A percentile compares a stretch with the other conserved stretches of the same genome.
Conservation (phyloP, 2,888 invertebrate genomes). For the Acanthosoma haemorrhoidale region DNA sequence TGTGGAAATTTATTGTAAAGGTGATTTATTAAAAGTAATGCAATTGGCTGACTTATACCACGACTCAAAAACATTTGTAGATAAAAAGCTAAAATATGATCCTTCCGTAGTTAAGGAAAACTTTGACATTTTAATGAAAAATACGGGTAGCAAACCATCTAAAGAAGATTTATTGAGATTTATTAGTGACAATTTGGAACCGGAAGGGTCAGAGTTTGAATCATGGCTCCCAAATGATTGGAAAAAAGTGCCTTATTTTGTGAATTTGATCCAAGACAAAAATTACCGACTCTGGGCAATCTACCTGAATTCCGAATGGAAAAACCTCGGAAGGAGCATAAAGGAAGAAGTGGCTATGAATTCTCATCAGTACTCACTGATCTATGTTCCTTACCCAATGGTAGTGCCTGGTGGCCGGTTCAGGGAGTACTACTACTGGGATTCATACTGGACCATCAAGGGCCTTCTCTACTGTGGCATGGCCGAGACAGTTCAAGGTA, state of each 20-base stretch:
- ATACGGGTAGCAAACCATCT: slow-evolving; percentile 52
- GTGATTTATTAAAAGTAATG: slow-evolving; percentile 69
- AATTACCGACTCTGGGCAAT: slow-evolving; percentile 65
- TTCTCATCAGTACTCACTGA: slow-evolving; percentile 73
- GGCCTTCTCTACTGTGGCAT: slow-evolving; percentile 83
- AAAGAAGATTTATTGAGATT: slow-evolving; percentile 49
- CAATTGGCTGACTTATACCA: slow-evolving; percentile 73
- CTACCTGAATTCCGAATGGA: slow-evolving; percentile 68
- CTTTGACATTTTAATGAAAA: slow-evolving; percentile 59
- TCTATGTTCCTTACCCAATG: slow-evolving; percentile 77
- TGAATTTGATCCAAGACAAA: slow-evolving; percentile 65
- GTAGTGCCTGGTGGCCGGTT: slow-evolving; percentile 87
- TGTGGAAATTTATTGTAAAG: slow-evolving; percentile 78
- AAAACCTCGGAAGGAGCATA: slow-evolving; percentile 69
- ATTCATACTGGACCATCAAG: slow-evolving; percentile 88
- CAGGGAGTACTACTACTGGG: slow-evolving; percentile 89
- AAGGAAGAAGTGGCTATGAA: slow-evolving; percentile 62
- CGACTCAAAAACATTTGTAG: slow-evolving; percentile 88
- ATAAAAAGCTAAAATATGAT: slow-evolving; percentile 70
- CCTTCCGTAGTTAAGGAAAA: slow-evolving; percentile 59
- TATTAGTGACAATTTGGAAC: slow-evolving; percentile 63
- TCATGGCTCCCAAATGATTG: slow-evolving; percentile 70
- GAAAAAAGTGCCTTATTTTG: slow-evolving; percentile 67
- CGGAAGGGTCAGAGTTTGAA: slow-evolving; percentile 65
- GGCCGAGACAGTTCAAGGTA: slow-evolving; percentile 65